Percentiles rank a stretch among this genome's conserved stretches.
Conservation (phyloP, 2,797 vertebrate genomes). For the Diceros bicornis region DNA sequence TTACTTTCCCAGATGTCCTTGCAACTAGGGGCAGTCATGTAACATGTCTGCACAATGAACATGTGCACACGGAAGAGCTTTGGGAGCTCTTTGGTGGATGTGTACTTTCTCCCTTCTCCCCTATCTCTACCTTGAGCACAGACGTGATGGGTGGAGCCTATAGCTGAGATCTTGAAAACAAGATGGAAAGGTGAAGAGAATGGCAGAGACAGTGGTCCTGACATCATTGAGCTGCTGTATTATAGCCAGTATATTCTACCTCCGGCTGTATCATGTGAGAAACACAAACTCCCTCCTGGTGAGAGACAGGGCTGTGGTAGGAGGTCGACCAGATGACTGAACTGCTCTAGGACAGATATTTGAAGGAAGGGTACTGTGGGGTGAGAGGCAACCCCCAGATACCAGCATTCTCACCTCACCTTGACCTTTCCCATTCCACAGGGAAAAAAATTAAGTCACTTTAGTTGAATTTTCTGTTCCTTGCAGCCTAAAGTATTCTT, state of each 20-base stretch:
- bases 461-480: not conserved
- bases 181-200: not conserved
- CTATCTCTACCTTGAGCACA: not conserved
- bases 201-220: not conserved
- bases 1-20: not conserved
- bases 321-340: not conserved
- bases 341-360: not conserved
- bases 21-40: not conserved
- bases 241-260: not conserved
- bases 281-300: not conserved
- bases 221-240: not conserved
- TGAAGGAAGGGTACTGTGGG: not conserved
- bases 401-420: not conserved
- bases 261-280: not conserved
- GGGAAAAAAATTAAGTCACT: constrained; percentile 73
- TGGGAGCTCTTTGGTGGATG: not conserved
- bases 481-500: not conserved
- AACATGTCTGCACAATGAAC: not conserved
- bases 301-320: not conserved
- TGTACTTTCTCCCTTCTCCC: not conserved
- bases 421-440: constrained; percentile 74
- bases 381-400: not conserved
- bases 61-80: not conserved
- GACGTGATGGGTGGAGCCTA: not conserved
- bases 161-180: not conserved